Conservation (phyloP, 2,113 vertebrate species). For the Ceuthmochares aereus region DNA sequence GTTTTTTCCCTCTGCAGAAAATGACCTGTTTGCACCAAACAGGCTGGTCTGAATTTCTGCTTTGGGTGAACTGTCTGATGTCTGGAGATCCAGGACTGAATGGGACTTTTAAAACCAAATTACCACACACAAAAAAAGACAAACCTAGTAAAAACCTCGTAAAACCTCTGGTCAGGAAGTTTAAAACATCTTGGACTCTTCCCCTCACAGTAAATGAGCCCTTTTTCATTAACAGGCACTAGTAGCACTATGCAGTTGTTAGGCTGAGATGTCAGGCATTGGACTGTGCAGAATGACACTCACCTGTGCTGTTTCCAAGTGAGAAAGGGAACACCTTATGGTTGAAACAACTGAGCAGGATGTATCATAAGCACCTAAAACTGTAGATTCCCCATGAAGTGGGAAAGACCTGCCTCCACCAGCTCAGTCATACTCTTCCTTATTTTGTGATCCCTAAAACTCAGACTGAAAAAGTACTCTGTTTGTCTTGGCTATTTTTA, state of each 20-base stretch:
- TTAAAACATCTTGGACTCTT: not conserved
- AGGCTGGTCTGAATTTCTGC: not conserved
- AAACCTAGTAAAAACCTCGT: fast-evolving
- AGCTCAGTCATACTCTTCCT: not conserved
- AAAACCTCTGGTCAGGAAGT: not conserved
- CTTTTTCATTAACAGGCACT: not conserved
- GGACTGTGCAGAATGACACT: not conserved
- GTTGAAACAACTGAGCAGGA: not conserved
- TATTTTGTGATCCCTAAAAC: not conserved
- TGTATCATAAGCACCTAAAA: not conserved
- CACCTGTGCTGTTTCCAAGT: not conserved
- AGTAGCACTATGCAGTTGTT: fast-evolving
- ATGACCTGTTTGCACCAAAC: not conserved
- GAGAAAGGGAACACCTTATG: not conserved
- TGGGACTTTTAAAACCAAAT: not conserved
- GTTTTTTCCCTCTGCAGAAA: not conserved
- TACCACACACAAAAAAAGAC: not conserved
- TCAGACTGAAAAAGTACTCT: not conserved
- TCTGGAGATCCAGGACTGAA: fast-evolving
- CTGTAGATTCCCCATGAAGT: not conserved
- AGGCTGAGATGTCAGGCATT: not conserved
- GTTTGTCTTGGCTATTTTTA: not conserved
- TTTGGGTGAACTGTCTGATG: not conserved
- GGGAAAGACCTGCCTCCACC: not conserved
- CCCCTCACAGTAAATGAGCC: not conserved